Evolutionary conservation across 2,113 vertebrate genomes (phyloP), one percentile per base, ranked within the genome.

Genomic region (Epinephelus cyanopodus): DNA sequence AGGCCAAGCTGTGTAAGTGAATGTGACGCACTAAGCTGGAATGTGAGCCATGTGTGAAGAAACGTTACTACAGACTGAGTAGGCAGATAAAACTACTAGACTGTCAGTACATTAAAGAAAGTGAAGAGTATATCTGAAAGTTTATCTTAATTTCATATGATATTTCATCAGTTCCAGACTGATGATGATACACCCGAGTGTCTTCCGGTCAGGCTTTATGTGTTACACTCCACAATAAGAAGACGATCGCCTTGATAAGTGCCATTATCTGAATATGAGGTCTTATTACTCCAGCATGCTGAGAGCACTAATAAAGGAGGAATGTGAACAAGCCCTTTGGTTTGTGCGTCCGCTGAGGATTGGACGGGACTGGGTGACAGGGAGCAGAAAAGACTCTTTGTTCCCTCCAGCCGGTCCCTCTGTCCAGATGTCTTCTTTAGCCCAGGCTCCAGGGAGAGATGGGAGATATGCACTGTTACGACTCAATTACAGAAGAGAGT

Each of bases 371-470:
- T 56, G 60, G 64, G 77, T 79, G 73, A 80, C 80, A 71, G 47
- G 48, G 61, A 86, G 61, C 61, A 89, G 87, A 89, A 89, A 86
- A 80, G 87, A 52, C 53, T 42, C 77, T 85, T 90, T 89, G 89
- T 92, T 91, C 70, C 61, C 65, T 60, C 19, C 14, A 60, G 56
- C 21, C n/a, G 1, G 48, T 74, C 76, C 53, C 83, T 81, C 83
- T 14, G 15, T 83, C 82, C 81, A 89, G 81, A 86, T 84, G 83
- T 86, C 85, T 65, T 82, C 68, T 53, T 74, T 48, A 69, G 69
- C 63, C 47, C 50, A 50, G 79, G 18, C 68, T 77, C 10, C 62
- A 63, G 69, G 74, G 53, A 10, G 21, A 79, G 71, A 73, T 64
- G 37, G 74, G 71, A 72, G 84, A 83, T 78, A 80, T 58, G 73